These are phyloP conservation scores for Ailurus styani DNA, from an alignment of 2,113 vertebrate genomes.

Conservation along the genomic window DNA sequence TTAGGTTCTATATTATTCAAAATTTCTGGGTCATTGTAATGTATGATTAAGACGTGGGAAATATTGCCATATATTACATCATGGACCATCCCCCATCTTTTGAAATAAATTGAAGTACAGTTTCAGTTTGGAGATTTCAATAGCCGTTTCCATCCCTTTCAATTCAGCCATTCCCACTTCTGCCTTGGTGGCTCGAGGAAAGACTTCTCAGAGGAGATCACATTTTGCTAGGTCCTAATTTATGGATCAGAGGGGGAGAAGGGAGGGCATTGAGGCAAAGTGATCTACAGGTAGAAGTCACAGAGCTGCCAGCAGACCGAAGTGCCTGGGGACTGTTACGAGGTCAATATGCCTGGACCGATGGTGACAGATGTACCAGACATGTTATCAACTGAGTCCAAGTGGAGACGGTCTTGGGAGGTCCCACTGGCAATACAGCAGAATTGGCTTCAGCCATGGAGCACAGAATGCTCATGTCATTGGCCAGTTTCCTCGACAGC, in stretches of 20 bases:
- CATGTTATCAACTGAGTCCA: neutral
- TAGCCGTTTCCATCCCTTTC: neutral
- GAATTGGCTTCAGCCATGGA: neutral
- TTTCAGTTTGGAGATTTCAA: neutral
- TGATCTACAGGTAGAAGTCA: neutral
- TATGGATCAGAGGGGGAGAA: neutral
- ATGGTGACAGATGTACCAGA: neutral
- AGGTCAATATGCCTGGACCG: neutral
- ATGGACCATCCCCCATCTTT: neutral
- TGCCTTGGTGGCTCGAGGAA: neutral
- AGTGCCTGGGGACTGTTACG: neutral
- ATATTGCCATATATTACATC: neutral
- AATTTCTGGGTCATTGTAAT: neutral
- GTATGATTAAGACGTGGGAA: neutral
- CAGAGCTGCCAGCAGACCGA: neutral
- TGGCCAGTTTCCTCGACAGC: neutral
- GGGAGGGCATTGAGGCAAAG: neutral
- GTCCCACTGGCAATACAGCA: neutral
- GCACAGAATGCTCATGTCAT: neutral
- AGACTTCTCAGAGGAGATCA: neutral
- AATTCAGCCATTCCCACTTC: neutral
- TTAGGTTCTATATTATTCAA: neutral
- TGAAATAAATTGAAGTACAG: slow-evolving; percentile 17
- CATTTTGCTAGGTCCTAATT: neutral
- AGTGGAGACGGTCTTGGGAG: neutral